These are phyloP conservation scores for Leucophenga maculata DNA, from an alignment of 2,888 invertebrate genomes.

Conservation along the genomic window DNA sequence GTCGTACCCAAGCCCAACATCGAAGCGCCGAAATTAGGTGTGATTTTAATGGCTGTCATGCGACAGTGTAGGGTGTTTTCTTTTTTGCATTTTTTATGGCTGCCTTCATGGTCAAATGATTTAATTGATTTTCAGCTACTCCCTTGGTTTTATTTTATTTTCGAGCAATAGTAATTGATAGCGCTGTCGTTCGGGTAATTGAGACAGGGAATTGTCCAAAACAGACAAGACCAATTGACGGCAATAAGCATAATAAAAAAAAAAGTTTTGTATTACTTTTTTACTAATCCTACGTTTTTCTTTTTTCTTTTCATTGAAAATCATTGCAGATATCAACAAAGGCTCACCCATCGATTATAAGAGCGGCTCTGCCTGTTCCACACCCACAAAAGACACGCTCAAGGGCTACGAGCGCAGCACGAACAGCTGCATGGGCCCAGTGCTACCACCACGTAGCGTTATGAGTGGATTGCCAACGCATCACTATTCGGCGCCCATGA, in stretches of 20 bases:
- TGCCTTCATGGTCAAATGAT: slow-evolving; percentile 34
- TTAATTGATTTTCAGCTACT: slow-evolving; percentile 45
- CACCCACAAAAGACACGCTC: slow-evolving; percentile 84
- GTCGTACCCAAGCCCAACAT: background rate
- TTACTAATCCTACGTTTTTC: too few species aligned
- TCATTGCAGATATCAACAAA: slow-evolving; percentile 86
- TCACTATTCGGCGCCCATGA: slow-evolving; percentile 87
- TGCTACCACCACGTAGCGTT: slow-evolving; percentile 79
- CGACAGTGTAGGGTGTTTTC: slow-evolving; percentile 4
- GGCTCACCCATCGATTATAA: slow-evolving; percentile 91
- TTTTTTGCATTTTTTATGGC: slow-evolving; percentile 33
- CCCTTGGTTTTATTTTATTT: slow-evolving; percentile 6
- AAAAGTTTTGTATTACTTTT: background rate
- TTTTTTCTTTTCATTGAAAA: slow-evolving; percentile 23
- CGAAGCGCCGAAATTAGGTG: slow-evolving; percentile 42
- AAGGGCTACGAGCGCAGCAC: slow-evolving; percentile 76
- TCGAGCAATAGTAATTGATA: slow-evolving; percentile 10
- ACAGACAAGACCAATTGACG: slow-evolving; percentile 1
- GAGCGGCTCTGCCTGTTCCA: slow-evolving; percentile 87
- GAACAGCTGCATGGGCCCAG: slow-evolving; percentile 79
- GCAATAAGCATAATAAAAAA: slow-evolving; percentile 8
- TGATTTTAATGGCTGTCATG: slow-evolving; percentile 45
- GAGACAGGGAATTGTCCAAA: slow-evolving; percentile 12
- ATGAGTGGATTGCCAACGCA: slow-evolving; percentile 77
- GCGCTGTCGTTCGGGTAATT: slow-evolving; percentile 16